Evolutionary conservation across 2,113 vertebrate species (phyloP), one percentile per base, ranked within the genome.

Genomic region (Lycaon pictus): DNA sequence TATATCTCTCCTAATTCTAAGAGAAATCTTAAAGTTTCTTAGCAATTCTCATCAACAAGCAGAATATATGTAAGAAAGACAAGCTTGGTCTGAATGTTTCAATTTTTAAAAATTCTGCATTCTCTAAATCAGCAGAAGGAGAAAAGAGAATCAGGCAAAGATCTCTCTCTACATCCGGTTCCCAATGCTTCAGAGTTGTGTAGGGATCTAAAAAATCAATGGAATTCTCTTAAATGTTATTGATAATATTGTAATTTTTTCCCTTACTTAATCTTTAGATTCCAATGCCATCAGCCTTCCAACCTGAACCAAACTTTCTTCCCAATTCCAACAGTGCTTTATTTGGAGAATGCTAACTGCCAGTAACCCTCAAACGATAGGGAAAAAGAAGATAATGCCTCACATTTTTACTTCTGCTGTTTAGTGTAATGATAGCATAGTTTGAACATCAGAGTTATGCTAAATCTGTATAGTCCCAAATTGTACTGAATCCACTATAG

Each of bases 221-320:
- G 43, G 35, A 93, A 77, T 87, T 96, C 15, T 92, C 58, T 79
- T 77, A 81, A 94, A 43, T 51, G 11, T 84, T 60, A 65, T 62
- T 81, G 56, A 58, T 8, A 72, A 43, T 67, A 81, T 80, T 93
- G 72, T 89, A 90, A 43, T 92, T 90, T 95, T 95, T 76, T 94
- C 37, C 23, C 55, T 92, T 62, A 51, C 7, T 85, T 76, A 84
- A 56, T 7, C 20, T 53, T 17, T 89, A 76, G 9, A 37, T 83
- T 82, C 65, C 83, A 65, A 11, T 56, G 4, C 4, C 51, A 74
- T 90, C 56, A 95, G 35, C 60, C 35, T 96, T 97, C 90, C 53
- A 79, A 77, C 9, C 4, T 8, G 86, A 97, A 79, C 51, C 69
- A 96, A 81, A 62, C n/a, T 15, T 15, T 77, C 32, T 29, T 88